A percentile compares a stretch with the other conserved stretches of the same genome.
Conservation (phyloP, 1,140 invertebrate genomes). For the Listronotus bonariensis region DNA sequence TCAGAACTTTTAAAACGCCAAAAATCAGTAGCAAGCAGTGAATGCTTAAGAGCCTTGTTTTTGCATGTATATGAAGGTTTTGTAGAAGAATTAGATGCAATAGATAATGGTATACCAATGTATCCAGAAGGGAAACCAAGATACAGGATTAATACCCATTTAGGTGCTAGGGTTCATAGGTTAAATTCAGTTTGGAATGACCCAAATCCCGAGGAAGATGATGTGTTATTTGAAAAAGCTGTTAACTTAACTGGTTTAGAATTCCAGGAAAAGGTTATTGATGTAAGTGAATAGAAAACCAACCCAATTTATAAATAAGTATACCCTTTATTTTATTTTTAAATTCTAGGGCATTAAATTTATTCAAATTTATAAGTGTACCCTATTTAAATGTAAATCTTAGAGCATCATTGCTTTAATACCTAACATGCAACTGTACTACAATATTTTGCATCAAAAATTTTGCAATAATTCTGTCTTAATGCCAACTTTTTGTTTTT, state of each 20-base stretch:
- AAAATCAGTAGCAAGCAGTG: constrained; percentile 54
- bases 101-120: constrained; percentile 93
- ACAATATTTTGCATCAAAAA: no score
- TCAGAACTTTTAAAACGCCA: constrained; percentile 58
- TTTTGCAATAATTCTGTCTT: no score
- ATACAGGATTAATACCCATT: constrained; percentile 79
- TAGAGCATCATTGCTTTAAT: no score
- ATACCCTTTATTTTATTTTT: no score
- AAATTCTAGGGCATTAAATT: no score
- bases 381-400: no score
- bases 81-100: constrained; percentile 93
- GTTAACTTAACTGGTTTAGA: constrained; percentile 80
- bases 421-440: no score
- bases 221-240: constrained; percentile 73
- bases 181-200: constrained; percentile 91
- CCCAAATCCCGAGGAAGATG: constrained; percentile 59
- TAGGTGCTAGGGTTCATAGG: constrained; percentile 74
- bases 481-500: no score
- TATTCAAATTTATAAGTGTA: no score
- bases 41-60: constrained; percentile 69
- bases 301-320: no score
- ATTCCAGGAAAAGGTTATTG: constrained; percentile 74
- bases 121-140: constrained; percentile 73
- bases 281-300: constrained; percentile 46
- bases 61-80: constrained; percentile 87